phyloP scores from a whole-genome alignment of 2,888 invertebrate species.

The Congeria kusceri region DNA sequence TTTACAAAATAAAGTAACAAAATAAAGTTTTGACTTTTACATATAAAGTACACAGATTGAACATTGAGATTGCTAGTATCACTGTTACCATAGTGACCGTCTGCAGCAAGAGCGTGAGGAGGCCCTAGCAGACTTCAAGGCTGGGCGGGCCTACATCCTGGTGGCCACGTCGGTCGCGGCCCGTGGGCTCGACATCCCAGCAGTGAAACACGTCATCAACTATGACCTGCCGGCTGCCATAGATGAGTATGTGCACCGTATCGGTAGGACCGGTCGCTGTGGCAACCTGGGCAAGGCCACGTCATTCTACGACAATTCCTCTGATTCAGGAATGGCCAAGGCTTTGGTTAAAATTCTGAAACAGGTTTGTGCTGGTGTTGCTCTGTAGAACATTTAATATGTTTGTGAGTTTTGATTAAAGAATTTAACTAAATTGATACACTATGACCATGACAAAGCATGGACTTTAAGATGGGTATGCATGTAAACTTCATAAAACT shows the following conservation, averaged over 20 bases:
- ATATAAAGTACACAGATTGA: too few relatives aligned
- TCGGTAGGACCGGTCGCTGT: slow-evolving; percentile 99
- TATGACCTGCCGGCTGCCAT: slow-evolving; percentile 99
- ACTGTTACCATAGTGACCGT: slow-evolving; percentile 88
- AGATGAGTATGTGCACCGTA: slow-evolving; percentile 99
- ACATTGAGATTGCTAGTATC: too few relatives aligned
- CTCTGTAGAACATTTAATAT: neutral
- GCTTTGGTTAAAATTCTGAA: slow-evolving; percentile 91
- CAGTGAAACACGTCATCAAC: slow-evolving; percentile 99
- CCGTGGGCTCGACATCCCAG: slow-evolving; percentile 93
- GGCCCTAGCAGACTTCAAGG: slow-evolving; percentile 92
- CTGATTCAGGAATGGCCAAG: slow-evolving; percentile 87
- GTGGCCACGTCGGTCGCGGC: slow-evolving; percentile 98
- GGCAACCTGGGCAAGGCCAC: slow-evolving; percentile 93
- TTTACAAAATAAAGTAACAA: too few relatives aligned
- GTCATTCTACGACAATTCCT: slow-evolving; percentile 85
- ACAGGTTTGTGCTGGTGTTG: slow-evolving; percentile 85
- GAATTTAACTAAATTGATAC: neutral
- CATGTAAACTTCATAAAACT: too few relatives aligned
- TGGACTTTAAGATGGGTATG: too few relatives aligned
- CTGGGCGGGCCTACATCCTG: slow-evolving; percentile 91
- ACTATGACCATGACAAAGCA: neutral
- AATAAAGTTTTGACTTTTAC: too few relatives aligned
- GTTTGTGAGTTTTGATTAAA: too few relatives aligned
- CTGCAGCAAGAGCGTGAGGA: slow-evolving; percentile 91